phyloP scores from a whole-genome alignment of 1,140 invertebrate genomes.

The Sipha flava region DNA sequence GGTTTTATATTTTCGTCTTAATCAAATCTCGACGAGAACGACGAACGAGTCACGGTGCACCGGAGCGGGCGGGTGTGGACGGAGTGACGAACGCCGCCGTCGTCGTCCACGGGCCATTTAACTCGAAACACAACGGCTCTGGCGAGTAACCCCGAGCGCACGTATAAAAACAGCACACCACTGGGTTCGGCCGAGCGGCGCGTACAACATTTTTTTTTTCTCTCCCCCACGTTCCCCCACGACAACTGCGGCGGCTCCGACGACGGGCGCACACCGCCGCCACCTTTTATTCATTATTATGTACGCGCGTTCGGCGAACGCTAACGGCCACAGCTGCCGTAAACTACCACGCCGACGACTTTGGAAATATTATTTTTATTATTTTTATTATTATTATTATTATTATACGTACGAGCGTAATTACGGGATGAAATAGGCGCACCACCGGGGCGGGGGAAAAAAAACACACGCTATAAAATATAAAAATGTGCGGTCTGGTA shows the following conservation, averaged over 20 bases:
- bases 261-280: no score
- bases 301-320: background rate
- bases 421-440: background rate
- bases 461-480: background rate
- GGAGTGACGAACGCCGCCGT: background rate
- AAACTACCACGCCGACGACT: background rate
- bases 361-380: background rate
- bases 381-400: background rate
- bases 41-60: background rate
- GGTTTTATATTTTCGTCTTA: background rate
- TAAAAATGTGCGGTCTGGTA: background rate
- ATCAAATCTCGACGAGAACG: background rate
- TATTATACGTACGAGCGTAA: background rate
- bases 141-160: no score
- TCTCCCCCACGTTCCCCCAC: no score
- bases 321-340: constrained; percentile 5
- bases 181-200: no score
- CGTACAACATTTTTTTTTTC: no score
- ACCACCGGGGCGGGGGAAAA: background rate
- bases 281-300: background rate
- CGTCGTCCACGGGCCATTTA: background rate
- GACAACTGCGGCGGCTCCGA: background rate
- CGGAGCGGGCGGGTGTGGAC: no score
- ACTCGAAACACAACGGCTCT: background rate
- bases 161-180: no score